Base-by-base conservation (phyloP, 2,888 invertebrate genomes). In the Campoplex nolae region DNA sequence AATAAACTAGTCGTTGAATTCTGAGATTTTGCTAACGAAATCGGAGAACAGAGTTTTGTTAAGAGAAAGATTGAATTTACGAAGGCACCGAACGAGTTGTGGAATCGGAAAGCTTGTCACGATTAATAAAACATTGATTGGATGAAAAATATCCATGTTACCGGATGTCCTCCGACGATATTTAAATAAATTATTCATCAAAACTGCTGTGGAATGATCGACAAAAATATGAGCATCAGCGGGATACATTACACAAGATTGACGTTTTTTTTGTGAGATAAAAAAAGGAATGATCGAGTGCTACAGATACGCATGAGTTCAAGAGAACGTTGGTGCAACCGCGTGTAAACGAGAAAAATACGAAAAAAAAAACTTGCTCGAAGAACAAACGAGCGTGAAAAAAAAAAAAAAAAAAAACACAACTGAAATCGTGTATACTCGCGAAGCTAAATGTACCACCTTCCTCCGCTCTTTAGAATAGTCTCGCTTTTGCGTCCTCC, bases 371-470 rank as follows among this genome's bases (percentile, higher is more conserved):
- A 42, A 65, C 32, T 38, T 42, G 38, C 77, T 51, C 28, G 48
- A 79, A 51, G 68, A 84, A 79, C 67, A 75, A 84, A 84, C 73
- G 68, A 74, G 32, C 68, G 68, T 35, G 62, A 75, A 78, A 71
- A 76, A 84, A 71, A 84, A 65, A 83, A 65, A 83, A 78, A 38
- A 84, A 71, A 84, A 71, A 83, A 42, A 23, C 74, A 38, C 9
- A 74, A 9, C 32, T 2, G 48, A 11, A 77, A 81, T 58, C 45
- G 75, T 62, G 58, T 71, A 67, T 58, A 56, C 65, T 87, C 74
- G 75, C 67, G 71, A 65, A 67, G 62, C 82, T 87, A 87, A 87
- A 87, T 87, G 87, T 82, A 70, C 75, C 84, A 78, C 81, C 81
- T 84, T 75, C 58, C 81, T 83, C 74, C 58, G 51, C 70, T 75